Conservation (phyloP, 2,113 vertebrate species). For the Protobothrops flavoviridis region DNA sequence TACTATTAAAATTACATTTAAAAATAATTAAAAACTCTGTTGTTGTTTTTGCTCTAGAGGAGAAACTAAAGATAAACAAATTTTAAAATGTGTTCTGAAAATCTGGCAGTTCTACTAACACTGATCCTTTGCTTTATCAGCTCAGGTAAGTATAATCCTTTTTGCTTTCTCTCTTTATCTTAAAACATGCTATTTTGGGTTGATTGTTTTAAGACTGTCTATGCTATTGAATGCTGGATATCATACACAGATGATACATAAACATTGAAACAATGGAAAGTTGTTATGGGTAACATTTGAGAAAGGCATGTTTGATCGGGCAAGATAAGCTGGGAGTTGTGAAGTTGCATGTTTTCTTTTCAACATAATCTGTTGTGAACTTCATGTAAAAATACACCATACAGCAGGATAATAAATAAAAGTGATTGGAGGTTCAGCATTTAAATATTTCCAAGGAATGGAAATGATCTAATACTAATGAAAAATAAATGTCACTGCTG, state of each 20-base stretch:
- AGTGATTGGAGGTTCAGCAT: neutral
- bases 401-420: neutral
- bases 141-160: conserved; percentile 43
- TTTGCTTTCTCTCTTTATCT: neutral
- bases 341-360: neutral
- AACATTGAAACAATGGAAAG: neutral
- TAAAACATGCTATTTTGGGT: neutral
- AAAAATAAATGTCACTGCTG: neutral
- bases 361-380: neutral
- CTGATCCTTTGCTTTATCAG: conserved; percentile 36
- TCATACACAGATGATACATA: neutral
- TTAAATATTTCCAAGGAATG: neutral
- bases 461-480: neutral
- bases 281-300: neutral
- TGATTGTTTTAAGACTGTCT: neutral
- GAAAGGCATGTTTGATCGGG: neutral
- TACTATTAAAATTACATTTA: neutral
- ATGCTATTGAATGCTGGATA: neutral
- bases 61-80: conserved; percentile 31
- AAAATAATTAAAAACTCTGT: neutral
- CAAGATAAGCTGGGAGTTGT: neutral
- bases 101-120: conserved; percentile 27
- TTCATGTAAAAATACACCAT: neutral
- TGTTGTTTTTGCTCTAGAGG: neutral
- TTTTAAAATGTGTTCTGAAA: conserved; percentile 46